Evolutionary conservation across 2,797 vertebrate genomes (phyloP).

Genomic region (Craterocephalus amniculus): DNA sequence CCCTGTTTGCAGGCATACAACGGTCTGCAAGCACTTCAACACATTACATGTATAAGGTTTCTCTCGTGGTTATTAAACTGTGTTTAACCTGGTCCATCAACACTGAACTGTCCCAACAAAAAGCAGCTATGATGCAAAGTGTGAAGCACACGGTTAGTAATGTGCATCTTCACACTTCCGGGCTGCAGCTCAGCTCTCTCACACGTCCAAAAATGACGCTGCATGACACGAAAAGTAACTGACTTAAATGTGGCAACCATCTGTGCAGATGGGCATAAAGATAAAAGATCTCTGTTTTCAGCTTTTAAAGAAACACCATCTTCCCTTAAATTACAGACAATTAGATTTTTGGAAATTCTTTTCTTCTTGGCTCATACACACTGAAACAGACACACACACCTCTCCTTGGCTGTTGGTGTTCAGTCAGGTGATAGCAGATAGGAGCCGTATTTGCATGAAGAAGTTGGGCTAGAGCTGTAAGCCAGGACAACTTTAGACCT

Average conservation of each 20-base stretch:
- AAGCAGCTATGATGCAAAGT: not conserved
- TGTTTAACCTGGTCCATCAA: not conserved
- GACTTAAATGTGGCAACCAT: conserved; percentile 5
- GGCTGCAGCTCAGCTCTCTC: conserved; percentile 19
- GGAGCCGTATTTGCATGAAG: conserved; percentile 36
- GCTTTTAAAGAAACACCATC: not conserved
- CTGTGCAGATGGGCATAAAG: not conserved
- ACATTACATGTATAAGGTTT: not conserved
- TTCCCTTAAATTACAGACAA: conserved; percentile 4
- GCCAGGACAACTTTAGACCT: conserved; percentile 12
- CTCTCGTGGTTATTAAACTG: not conserved
- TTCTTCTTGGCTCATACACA: not conserved
- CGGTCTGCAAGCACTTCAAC: not conserved
- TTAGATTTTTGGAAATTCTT: not conserved
- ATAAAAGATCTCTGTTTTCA: conserved; percentile 12
- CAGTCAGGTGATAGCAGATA: conserved; percentile 32
- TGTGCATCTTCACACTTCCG: not conserved
- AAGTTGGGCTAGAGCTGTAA: not conserved
- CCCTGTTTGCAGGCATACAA: not conserved
- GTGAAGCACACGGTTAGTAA: not conserved
- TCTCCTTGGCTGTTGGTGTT: not conserved
- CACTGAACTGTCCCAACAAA: not conserved
- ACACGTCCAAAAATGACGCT: conserved; percentile 13
- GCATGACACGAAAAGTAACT: not conserved
- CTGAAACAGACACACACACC: not conserved